phyloP scores from a whole-genome alignment of 92 coral and sea anemone genomes.

The Zoanthus sansibaricus region DNA sequence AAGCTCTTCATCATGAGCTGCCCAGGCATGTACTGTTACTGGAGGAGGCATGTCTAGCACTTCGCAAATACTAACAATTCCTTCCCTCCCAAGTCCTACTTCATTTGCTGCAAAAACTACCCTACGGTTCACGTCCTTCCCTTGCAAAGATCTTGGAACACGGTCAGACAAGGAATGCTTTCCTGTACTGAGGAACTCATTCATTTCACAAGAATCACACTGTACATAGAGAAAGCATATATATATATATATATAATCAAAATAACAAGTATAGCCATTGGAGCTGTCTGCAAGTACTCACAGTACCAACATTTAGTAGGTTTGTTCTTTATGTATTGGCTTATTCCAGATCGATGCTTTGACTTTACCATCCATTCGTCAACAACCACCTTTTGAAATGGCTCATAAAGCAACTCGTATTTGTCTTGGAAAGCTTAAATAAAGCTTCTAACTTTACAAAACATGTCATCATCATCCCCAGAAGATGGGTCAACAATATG shows the following conservation, averaged over 20 bases:
- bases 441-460: slow-evolving; percentile 26
- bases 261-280: too few relatives aligned
- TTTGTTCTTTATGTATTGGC: too few relatives aligned
- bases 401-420: slow-evolving; percentile 39
- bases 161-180: neutral
- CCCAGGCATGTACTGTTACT: neutral
- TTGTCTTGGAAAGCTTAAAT: slow-evolving; percentile 3
- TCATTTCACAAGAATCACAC: slow-evolving; percentile 14
- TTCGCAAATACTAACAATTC: neutral
- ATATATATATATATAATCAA: too few relatives aligned
- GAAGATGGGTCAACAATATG: slow-evolving; percentile 25
- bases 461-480: slow-evolving; percentile 1
- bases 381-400: slow-evolving; percentile 41
- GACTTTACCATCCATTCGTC: slow-evolving; percentile 55
- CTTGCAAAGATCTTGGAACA: slow-evolving; percentile 4
- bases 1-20: slow-evolving; percentile 27
- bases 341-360: slow-evolving; percentile 2
- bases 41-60: slow-evolving; percentile 29
- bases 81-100: slow-evolving; percentile 42
- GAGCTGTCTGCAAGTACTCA: too few relatives aligned
- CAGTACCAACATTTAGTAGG: too few relatives aligned
- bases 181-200: slow-evolving; percentile 11
- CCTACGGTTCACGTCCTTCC: slow-evolving; percentile 26
- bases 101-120: slow-evolving; percentile 20
- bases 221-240: neutral